phyloP scores from a whole-genome alignment of 2,888 invertebrate species.

The Plebejus argus region DNA sequence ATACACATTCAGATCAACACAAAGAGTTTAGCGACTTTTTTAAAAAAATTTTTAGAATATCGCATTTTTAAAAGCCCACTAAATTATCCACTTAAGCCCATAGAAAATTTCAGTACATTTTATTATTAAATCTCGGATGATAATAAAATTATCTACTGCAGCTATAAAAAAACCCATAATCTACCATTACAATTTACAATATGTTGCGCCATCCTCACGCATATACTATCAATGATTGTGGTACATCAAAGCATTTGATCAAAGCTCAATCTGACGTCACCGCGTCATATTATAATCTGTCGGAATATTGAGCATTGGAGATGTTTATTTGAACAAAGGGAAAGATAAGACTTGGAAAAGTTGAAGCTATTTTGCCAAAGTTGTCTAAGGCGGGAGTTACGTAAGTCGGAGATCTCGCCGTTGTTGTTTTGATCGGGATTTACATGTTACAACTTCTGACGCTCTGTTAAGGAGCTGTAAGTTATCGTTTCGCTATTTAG shows the following conservation, averaged over 20 bases:
- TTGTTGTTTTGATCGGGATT: background rate
- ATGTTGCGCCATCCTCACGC: background rate
- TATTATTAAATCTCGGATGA: too few species aligned
- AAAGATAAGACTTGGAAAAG: slow-evolving; percentile 1
- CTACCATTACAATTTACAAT: too few species aligned
- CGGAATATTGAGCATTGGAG: slow-evolving; percentile 7
- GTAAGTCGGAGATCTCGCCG: background rate
- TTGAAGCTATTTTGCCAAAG: slow-evolving; percentile 15
- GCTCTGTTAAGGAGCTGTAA: background rate
- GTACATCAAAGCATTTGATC: background rate
- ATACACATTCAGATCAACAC: too few species aligned
- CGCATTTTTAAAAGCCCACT: too few species aligned
- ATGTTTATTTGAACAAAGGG: slow-evolving; percentile 13
- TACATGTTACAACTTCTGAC: background rate
- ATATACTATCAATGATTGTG: too few species aligned
- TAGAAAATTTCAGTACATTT: too few species aligned
- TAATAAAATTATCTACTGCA: too few species aligned
- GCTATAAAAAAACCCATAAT: too few species aligned
- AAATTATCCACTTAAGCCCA: too few species aligned
- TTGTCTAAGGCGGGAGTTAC: background rate
- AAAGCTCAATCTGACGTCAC: background rate
- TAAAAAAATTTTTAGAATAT: too few species aligned
- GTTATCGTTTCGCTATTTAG: background rate
- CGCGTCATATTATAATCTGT: background rate
- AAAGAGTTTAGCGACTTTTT: too few species aligned